Base-by-base conservation (phyloP, 2,113 vertebrate genomes). In the Colius striatus region DNA sequence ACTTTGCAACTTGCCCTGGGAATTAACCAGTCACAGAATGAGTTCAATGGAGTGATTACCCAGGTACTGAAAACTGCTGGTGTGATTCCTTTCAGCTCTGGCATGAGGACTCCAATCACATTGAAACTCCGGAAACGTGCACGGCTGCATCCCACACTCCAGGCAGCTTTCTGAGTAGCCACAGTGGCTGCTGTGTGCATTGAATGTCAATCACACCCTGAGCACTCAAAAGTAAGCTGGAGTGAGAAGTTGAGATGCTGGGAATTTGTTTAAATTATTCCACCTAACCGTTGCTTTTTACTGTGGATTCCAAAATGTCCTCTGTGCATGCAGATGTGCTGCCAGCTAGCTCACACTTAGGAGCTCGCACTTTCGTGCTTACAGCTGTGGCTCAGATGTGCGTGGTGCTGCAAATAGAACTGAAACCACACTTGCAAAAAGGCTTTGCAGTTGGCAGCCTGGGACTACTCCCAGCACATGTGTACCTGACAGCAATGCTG, bases 401-500 rank as follows among this genome's bases (percentile, higher is more conserved):
- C 5, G 0, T 30, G 1, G 1, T 23, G 16, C n/a, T 1, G 43
- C 26, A 55, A 51, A 74, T 2, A 80, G 36, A 54, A 45, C 38
- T 16, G 36, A 74, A 68, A 29, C 34, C n/a, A 18, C 14, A 10
- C 19, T 45, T 21, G 27, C 32, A 38, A 29, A 50, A 57, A 47
- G 19, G 16, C 22, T 68, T 45, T 50, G 41, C 58, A 84, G 38
- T 34, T 27, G 16, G 27, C 27, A 38, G 41, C 41, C 76, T 34
- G 43, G 27, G 8, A 6, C 13, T 58, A 6, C 13, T 58, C 43
- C 6, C 36, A 29, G 43, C 54, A 15, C 14, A 30, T 16, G 4
- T 7, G 1, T 4, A 34, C 20, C 55, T 48, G 51, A 22, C 0
- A 3, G 36, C 54, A 50, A 6, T 3, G 36, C 43, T 58, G 55